A percentile compares a stretch with the other conserved stretches of the same genome.
These are phyloP conservation scores for Spodoptera littoralis DNA, from an alignment of 2,888 invertebrate genomes.

Conservation along the genomic window DNA sequence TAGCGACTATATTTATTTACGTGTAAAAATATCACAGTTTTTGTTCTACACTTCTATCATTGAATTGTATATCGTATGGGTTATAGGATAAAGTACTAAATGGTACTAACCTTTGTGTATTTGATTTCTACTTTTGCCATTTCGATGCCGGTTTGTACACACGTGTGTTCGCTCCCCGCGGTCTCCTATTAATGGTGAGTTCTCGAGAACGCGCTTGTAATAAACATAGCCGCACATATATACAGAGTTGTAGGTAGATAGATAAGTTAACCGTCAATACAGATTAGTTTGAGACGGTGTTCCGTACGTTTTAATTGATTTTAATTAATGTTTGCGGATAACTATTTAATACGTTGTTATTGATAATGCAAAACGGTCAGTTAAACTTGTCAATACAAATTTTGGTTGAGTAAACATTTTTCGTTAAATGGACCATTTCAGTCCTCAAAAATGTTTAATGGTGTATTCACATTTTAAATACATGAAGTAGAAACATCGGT, in stretches of 20 bases:
- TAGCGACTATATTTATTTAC: too few species aligned
- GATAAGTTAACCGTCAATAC: slow-evolving; percentile 8
- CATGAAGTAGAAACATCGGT: too few species aligned
- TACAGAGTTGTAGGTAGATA: slow-evolving; percentile 7
- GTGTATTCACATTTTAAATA: too few species aligned
- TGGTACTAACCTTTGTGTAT: slow-evolving; percentile 82
- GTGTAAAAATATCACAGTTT: too few species aligned
- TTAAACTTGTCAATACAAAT: too few species aligned
- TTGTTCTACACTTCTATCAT: too few species aligned
- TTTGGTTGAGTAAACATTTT: too few species aligned
- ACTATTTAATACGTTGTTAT: too few species aligned
- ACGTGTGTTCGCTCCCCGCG: slow-evolving; percentile 59
- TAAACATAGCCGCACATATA: slow-evolving; percentile 20
- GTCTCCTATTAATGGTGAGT: slow-evolving; percentile 49
- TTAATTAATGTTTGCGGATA: not conserved
- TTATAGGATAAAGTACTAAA: not conserved
- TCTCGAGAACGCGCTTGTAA: slow-evolving; percentile 6
- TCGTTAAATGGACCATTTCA: too few species aligned
- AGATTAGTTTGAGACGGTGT: slow-evolving; percentile 19
- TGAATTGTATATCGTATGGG: too few species aligned
- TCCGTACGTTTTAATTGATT: slow-evolving; percentile 28
- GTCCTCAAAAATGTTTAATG: too few species aligned
- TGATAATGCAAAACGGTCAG: too few species aligned
- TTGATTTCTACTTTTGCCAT: slow-evolving; percentile 86
- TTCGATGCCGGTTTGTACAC: slow-evolving; percentile 52